phyloP scores from a whole-genome alignment of 1,140 invertebrate genomes.

The Oncopodura yosiiana region DNA sequence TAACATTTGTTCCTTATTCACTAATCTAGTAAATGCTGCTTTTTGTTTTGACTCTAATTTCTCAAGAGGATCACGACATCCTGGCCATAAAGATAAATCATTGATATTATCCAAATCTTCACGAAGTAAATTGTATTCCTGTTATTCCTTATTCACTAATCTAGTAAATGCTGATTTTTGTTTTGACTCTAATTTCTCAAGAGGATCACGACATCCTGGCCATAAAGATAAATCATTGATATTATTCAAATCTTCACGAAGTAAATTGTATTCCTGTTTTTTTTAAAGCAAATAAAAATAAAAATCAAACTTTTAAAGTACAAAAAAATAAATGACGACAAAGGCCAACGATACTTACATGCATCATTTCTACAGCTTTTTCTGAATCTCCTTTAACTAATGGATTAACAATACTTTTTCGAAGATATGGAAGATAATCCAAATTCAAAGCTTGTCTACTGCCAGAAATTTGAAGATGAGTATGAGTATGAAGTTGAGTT shows the following conservation, averaged over 20 bases:
- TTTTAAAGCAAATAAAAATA: not conserved
- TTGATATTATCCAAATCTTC: slow-evolving; percentile 83
- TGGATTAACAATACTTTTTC: slow-evolving; percentile 61
- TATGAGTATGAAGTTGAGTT: slow-evolving; percentile 71
- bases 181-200: slow-evolving; percentile 66
- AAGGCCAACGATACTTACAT: slow-evolving; percentile 29
- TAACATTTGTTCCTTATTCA: slow-evolving; percentile 71
- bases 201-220: slow-evolving; percentile 64
- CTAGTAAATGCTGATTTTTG: slow-evolving; percentile 89
- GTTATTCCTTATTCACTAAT: slow-evolving; percentile 73
- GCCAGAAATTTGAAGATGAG: slow-evolving; percentile 55
- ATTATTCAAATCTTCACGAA: slow-evolving; percentile 58
- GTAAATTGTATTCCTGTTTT: not conserved
- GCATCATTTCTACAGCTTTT: slow-evolving; percentile 62
- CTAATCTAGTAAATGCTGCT: slow-evolving; percentile 79
- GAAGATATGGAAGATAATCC: slow-evolving; percentile 69
- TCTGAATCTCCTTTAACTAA: slow-evolving; percentile 59
- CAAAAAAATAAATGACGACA: not conserved
- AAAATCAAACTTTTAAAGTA: not conserved
- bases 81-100: slow-evolving; percentile 76
- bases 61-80: slow-evolving; percentile 61
- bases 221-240: slow-evolving; percentile 74
- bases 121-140: slow-evolving; percentile 70
- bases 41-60: slow-evolving; percentile 76
- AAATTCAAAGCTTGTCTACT: slow-evolving; percentile 64